phyloP scores from a whole-genome alignment of 2,797 vertebrate species.

The Rhincodon typus region DNA sequence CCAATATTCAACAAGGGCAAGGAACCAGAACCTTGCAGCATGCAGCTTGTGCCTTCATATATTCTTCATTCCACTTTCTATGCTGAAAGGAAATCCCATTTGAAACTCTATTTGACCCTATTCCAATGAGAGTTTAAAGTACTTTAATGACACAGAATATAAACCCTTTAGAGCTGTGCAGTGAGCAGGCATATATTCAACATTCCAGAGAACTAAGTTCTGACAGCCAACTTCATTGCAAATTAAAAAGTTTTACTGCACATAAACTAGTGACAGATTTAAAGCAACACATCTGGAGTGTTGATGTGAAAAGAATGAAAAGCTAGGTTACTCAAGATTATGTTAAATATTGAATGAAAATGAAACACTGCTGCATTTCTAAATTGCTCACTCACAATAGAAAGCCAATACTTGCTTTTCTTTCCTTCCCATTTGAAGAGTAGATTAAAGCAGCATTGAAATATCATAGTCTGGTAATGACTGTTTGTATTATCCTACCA shows the following conservation, averaged over 20 bases:
- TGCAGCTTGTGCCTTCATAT: neutral
- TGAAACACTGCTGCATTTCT: neutral
- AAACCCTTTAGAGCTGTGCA: neutral
- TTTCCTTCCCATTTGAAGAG: too few relatives aligned
- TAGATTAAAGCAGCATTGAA: neutral
- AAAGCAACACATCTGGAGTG: neutral
- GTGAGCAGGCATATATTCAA: neutral
- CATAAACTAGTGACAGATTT: neutral
- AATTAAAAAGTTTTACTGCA: conserved; percentile 21
- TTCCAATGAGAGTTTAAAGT: neutral
- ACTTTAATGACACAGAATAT: neutral
- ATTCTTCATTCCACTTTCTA: neutral
- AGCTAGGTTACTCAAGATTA: neutral
- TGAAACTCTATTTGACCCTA: neutral
- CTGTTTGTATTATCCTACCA: neutral
- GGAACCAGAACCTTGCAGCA: neutral
- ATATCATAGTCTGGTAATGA: neutral
- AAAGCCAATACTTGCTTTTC: neutral
- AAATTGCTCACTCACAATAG: neutral
- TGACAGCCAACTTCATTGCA: neutral
- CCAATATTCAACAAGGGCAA: neutral
- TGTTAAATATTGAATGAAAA: neutral
- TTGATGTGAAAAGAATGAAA: neutral
- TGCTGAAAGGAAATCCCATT: neutral
- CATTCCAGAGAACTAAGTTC: neutral